phyloP scores from a whole-genome alignment of 2,888 invertebrate genomes.

The Drosophila barbarae region DNA sequence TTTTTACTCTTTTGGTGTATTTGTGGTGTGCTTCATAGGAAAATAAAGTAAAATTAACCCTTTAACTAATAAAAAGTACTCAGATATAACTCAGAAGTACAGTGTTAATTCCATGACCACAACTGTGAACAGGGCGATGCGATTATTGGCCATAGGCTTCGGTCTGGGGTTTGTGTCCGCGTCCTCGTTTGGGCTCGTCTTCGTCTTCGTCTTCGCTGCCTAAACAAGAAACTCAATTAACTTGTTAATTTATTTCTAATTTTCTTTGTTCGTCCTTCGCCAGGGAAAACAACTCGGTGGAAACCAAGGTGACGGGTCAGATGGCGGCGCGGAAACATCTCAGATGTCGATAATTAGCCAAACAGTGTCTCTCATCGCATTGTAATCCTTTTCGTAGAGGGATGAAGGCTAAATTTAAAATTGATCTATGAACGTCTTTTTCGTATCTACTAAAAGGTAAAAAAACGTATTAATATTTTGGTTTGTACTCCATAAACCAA shows the following conservation, averaged over 20 bases:
- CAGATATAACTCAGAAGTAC: neutral
- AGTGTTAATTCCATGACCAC: constrained; percentile 1
- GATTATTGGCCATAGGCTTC: constrained; percentile 31
- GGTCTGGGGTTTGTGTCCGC: constrained; percentile 6
- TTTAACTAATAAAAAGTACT: neutral
- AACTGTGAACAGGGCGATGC: neutral
- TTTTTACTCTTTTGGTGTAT: neutral
- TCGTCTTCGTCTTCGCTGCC: constrained; percentile 32
- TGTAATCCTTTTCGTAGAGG: neutral
- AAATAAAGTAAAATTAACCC: too few relatives aligned
- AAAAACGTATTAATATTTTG: too few relatives aligned
- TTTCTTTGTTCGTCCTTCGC: constrained; percentile 62
- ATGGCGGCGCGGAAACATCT: neutral
- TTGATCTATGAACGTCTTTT: neutral
- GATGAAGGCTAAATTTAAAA: neutral
- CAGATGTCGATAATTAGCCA: constrained; percentile 6
- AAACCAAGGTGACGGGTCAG: constrained; percentile 18
- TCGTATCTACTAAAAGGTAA: neutral
- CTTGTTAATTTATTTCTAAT: constrained; percentile 73
- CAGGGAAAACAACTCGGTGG: constrained; percentile 26
- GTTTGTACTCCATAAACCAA: too few relatives aligned
- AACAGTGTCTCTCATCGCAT: too few relatives aligned
- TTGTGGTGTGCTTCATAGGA: neutral
- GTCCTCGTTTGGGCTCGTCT: constrained; percentile 17
- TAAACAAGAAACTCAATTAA: constrained; percentile 68